Evolutionary conservation across 2,888 invertebrate genomes (phyloP), one percentile per base, ranked within the genome.

Genomic region (Masnerella sp.): DNA sequence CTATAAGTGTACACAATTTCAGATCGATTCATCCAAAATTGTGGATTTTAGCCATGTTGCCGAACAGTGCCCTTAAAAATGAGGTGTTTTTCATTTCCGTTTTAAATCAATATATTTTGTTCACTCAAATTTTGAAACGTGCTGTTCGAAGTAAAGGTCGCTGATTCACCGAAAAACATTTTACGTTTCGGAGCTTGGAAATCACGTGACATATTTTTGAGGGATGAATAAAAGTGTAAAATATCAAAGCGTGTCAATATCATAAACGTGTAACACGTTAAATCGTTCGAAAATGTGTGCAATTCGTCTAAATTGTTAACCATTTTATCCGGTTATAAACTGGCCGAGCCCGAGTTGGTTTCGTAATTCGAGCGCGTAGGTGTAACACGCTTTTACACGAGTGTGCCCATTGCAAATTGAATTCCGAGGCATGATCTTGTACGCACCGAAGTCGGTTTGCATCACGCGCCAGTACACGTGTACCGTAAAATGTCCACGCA

Each of bases 311-410:
- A 68, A 69, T 54, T 61, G 69, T 45, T 54, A 3, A 9, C 40
- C 15, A 47, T 54, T 52, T 52, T 18, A 36, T 51, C 15, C 17
- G 22, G 45, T 45, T 40, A 59, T 52, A 40, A 45, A 34, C 25
- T 51, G 15, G 11, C n/a, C 20, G 20, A 20, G 42, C 51, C 28
- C 20, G 30, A 28, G 22, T 14, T 25, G 54, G 70, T 68, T 74
- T 77, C 69, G 69, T 61, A 61, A 70, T 58, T 49, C 72, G 70
- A 77, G 75, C 68, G 73, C 71, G 75, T 67, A 69, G 62, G 65
- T 61, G 58, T 56, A 49, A 68, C 49, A 58, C 42, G 61, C 47
- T 54, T 40, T 65, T 62, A 59, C 69, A 58, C 58, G 42, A 49
- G 56, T 65, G 38, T 59, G 61, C 36, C 32, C 32, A 51, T 45